Evolutionary conservation across 2,888 invertebrate genomes (phyloP), one percentile per base, ranked within the genome.

Genomic region (Acanthosepion esculentum): DNA sequence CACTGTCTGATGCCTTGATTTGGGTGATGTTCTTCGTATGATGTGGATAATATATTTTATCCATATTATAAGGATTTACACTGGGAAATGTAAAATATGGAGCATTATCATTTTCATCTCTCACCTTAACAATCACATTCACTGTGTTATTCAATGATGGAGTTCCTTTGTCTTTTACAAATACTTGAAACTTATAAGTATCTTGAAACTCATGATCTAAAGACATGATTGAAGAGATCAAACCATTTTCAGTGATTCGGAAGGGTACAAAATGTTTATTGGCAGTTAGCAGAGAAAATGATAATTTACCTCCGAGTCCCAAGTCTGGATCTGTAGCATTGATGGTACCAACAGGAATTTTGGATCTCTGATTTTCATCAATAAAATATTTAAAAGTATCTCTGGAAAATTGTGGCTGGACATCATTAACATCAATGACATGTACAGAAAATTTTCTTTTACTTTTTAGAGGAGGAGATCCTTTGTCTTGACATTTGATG

Each of bases 1-100:
- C 78, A 78, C 78, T 78, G 78, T 78, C 78, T 78, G 78, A 78
- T 78, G 78, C 78, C 78, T 78, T 78, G n/a, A 78, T 78, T n/a
- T 78, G 78, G 12, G n/a, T 78, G n/a, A 78, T 78, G 78, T 78
- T 78, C 78, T 78, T 78, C 12, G 78, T 78, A 18, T 78, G 78
- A 78, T 78, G 78, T 2, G 78, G 78, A n/a, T 78, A 78, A 78
- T 78, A 78, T 78, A n/a, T 78, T 78, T 33, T 33, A 78, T 78
- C 78, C 78, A 78, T 78, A 78, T 78, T 78, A 12, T 78, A 78
- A 78, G 78, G 78, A 78, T 78, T 78, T 33, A 78, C 78, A 78
- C 78, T 78, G 78, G 78, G 78, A 78, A 78, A 78, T 78, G 78
- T 78, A 33, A 78, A 78, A 78, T 78, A 78, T 33, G 78, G 78